Base-by-base conservation (phyloP, 2,797 vertebrate genomes). In the Tapera naevia region DNA sequence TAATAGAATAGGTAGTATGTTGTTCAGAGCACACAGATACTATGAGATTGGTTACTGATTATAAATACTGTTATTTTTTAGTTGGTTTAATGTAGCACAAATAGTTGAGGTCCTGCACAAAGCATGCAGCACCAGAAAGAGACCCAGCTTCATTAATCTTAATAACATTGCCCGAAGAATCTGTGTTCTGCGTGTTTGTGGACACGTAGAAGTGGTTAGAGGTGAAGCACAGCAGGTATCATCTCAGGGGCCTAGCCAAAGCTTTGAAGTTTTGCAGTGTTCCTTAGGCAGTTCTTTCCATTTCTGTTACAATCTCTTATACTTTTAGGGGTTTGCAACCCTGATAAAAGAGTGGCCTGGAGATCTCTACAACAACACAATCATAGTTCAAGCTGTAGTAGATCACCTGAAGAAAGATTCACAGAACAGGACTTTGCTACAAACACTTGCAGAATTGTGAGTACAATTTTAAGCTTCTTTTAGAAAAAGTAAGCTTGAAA, bases 341-440 rank as follows among this genome's bases (percentile, higher is more conserved):
- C 97, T 99, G 95, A 98, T 99, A 96, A 98, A 98, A 53, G 99
- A 99, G 89, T 99, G 99, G 99, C 99, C 99, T 4, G 99, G 99
- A 96, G 98, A 99, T 96, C 98, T 99, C 48, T 99, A 99, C 95
- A 99, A 99, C 88, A 99, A 99, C 97, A 98, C 99, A 93, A 98
- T 99, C 80, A 98, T 99, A n/a, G 99, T 99, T 93, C 99, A 99
- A 87, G 98, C 99, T 6, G 99, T 99, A 92, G 98, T 93, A 9
- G 98, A 99, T 95, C 99, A 99, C 95, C 98, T 99, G 89, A 99
- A 98, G 98, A 99, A 97, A 94, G 99, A 99, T 72, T 98, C 98
- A 53, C 98, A 97, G 71, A 99, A 99, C 95, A 98, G 98, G 93
- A 99, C 98, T 18, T 97, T 99, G 91, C 98, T 99, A 88, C 99